A percentile compares a stretch with the other conserved stretches of the same genome.
Conservation (phyloP, 2,797 vertebrate species). For the Melanotaenia boesemani region DNA sequence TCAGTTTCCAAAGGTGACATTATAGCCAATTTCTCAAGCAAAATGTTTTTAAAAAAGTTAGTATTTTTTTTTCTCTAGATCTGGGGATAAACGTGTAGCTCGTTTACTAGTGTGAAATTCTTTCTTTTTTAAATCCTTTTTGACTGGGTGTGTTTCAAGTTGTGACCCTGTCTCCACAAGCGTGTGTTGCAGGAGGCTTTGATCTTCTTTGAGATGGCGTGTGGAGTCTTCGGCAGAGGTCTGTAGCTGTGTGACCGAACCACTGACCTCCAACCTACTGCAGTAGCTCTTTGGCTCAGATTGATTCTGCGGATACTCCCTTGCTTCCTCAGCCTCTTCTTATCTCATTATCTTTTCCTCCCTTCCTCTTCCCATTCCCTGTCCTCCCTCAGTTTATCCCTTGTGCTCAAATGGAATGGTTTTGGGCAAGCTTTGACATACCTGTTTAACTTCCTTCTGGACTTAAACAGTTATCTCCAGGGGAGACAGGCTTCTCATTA, state of each 20-base stretch:
- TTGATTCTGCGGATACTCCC: constrained; percentile 62
- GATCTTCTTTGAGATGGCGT: constrained; percentile 39
- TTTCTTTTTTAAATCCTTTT: constrained; percentile 47
- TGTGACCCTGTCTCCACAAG: constrained; percentile 33
- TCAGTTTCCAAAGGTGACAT: constrained; percentile 54
- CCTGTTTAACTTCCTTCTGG: constrained; percentile 50
- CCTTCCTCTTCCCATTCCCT: constrained; percentile 15
- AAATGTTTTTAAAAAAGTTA: constrained; percentile 33
- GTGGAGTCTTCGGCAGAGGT: constrained; percentile 55
- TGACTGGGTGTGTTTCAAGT: constrained; percentile 28
- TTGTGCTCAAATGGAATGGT: constrained; percentile 60
- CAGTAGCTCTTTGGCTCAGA: constrained; percentile 66
- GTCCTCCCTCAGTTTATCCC: constrained; percentile 29
- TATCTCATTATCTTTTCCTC: constrained; percentile 56
- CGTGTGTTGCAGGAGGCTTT: constrained; percentile 32
- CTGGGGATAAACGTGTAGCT: constrained; percentile 13
- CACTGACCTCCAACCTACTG: constrained; percentile 69
- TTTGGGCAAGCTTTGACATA: constrained; percentile 41
- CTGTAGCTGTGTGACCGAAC: constrained; percentile 62
- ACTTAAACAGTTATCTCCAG: constrained; percentile 51
- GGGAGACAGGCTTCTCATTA: constrained; percentile 51
- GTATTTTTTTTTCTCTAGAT: constrained; percentile 15
- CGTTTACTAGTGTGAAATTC: constrained; percentile 33
- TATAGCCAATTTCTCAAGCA: constrained; percentile 51
- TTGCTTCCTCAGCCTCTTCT: constrained; percentile 21